phyloP scores from a whole-genome alignment of 2,888 invertebrate genomes.

The Bimastos eiseni region DNA sequence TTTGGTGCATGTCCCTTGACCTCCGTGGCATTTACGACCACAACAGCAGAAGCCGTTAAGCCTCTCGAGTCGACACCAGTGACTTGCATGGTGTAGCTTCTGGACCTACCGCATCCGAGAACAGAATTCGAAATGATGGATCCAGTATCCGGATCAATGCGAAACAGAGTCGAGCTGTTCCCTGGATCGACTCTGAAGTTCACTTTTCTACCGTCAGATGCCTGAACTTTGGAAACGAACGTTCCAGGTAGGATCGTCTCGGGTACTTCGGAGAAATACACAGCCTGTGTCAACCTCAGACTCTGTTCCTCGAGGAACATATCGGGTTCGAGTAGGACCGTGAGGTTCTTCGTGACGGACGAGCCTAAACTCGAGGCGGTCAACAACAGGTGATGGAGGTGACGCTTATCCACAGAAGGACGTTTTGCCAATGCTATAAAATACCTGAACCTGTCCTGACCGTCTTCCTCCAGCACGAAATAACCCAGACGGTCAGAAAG shows the following conservation, averaged over 20 bases:
- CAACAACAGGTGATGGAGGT: neutral
- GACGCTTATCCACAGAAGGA: neutral
- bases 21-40: neutral
- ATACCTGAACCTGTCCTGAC: neutral
- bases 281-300: neutral
- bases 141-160: neutral
- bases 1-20: neutral
- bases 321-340: neutral
- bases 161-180: neutral
- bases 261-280: neutral
- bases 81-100: neutral
- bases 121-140: neutral
- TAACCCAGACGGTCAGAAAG: neutral
- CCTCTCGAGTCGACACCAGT: neutral
- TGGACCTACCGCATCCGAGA: neutral
- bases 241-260: neutral
- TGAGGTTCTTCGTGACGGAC: neutral
- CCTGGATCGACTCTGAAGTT: neutral
- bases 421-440: constrained; percentile 4
- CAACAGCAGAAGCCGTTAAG: neutral
- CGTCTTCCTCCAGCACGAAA: constrained; percentile 1
- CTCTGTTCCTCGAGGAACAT: neutral
- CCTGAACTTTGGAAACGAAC: neutral
- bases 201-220: neutral
- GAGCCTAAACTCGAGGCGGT: neutral